These are phyloP conservation scores for Ditylenchus dipsaci DNA, from an alignment of 1,140 invertebrate genomes.

Conservation along the genomic window DNA sequence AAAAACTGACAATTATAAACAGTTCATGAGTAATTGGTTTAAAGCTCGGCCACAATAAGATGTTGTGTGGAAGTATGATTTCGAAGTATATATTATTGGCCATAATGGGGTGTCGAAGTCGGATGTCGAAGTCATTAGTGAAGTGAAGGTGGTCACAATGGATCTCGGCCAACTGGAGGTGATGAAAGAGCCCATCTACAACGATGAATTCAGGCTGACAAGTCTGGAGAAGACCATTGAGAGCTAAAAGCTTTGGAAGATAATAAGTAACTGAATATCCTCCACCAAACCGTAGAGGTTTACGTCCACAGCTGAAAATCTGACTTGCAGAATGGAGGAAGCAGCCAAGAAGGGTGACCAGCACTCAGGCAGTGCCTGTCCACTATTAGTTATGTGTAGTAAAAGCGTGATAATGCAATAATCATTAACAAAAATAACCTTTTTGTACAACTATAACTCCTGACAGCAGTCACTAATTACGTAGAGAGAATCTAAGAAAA, in stretches of 20 bases:
- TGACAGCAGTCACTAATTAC: too few relatives aligned
- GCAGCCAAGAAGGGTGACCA: background rate
- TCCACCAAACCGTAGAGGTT: background rate
- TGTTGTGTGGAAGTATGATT: too few relatives aligned
- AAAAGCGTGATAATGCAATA: too few relatives aligned
- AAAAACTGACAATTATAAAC: too few relatives aligned
- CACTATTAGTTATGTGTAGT: background rate
- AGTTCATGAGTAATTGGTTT: too few relatives aligned
- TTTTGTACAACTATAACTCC: too few relatives aligned
- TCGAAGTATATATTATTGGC: too few relatives aligned
- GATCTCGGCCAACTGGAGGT: background rate
- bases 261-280: background rate
- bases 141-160: background rate
- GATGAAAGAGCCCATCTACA: constrained; percentile 8
- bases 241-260: background rate
- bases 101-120: too few relatives aligned
- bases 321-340: background rate
- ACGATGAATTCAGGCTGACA: background rate
- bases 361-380: background rate
- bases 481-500: too few relatives aligned
- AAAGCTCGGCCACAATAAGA: too few relatives aligned
- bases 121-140: too few relatives aligned
- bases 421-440: too few relatives aligned
- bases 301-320: background rate
- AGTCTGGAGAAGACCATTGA: background rate